These are phyloP conservation scores for Anoplophora glabripennis DNA, from an alignment of 1,140 invertebrate genomes.

Conservation along the genomic window DNA sequence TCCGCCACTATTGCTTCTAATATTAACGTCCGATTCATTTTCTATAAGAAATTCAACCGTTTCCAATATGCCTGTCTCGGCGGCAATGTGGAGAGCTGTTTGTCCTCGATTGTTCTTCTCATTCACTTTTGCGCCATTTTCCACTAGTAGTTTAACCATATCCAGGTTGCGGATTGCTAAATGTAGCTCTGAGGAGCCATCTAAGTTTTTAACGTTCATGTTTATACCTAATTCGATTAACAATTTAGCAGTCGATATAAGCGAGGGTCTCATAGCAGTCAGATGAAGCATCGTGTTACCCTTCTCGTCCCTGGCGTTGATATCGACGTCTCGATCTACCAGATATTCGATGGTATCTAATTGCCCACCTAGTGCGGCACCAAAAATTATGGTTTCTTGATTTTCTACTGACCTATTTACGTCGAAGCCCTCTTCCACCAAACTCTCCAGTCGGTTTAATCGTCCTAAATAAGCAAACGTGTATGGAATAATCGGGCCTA, in stretches of 20 bases:
- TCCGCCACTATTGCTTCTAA: too few species aligned
- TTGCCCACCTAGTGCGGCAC: neutral
- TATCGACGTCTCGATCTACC: neutral
- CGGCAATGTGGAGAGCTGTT: too few species aligned
- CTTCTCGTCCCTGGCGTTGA: neutral
- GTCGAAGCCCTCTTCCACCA: too few species aligned
- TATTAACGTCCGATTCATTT: too few species aligned
- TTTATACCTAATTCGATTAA: neutral
- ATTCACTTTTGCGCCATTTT: neutral
- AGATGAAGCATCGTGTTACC: neutral
- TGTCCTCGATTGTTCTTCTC: neutral
- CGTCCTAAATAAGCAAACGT: too few species aligned
- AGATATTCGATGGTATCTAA: neutral
- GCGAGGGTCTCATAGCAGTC: too few species aligned
- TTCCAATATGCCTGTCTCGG: too few species aligned
- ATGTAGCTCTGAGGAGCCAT: neutral
- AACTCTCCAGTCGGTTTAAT: too few species aligned
- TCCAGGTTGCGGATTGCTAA: neutral
- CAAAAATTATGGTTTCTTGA: too few species aligned
- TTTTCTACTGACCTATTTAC: too few species aligned
- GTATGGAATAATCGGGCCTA: too few species aligned
- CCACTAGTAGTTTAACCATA: neutral
- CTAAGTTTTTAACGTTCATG: neutral
- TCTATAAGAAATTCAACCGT: too few species aligned
- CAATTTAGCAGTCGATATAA: neutral